Evolutionary conservation across 1,140 invertebrate genomes (phyloP).

Genomic region (Drosophila ogumai): DNA sequence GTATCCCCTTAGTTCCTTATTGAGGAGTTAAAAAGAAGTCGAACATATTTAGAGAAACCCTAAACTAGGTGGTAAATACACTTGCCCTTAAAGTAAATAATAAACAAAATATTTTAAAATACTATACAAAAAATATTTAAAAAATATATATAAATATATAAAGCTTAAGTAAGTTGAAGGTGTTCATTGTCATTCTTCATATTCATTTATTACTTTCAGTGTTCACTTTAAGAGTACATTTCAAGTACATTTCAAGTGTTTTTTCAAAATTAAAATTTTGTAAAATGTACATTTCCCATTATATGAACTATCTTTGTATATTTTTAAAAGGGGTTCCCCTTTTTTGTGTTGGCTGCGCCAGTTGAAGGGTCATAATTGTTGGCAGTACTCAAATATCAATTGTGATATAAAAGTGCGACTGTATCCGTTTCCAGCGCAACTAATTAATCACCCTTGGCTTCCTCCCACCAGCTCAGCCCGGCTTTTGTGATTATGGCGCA

Average conservation of each 20-base stretch:
- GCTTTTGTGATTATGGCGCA: slow-evolving; percentile 32
- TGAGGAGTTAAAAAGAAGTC: not conserved
- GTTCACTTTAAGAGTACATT: too few species aligned
- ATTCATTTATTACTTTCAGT: too few species aligned
- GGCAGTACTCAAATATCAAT: slow-evolving; percentile 26
- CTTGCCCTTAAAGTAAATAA: not conserved
- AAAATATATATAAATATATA: too few species aligned
- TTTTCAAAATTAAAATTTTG: too few species aligned
- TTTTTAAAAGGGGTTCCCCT: not conserved
- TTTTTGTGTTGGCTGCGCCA: not conserved
- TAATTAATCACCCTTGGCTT: slow-evolving; percentile 41
- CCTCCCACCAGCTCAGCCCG: slow-evolving; percentile 19
- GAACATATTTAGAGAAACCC: not conserved
- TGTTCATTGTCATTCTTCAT: too few species aligned
- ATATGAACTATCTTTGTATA: not conserved
- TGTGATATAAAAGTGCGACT: slow-evolving; percentile 15
- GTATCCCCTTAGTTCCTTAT: not conserved
- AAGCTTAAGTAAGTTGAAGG: too few species aligned
- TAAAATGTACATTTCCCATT: not conserved
- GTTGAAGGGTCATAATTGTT: slow-evolving; percentile 24
- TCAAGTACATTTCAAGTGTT: too few species aligned
- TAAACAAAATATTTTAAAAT: too few species aligned
- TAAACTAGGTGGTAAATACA: not conserved
- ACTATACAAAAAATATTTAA: too few species aligned
- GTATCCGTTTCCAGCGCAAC: slow-evolving; percentile 40